phyloP scores from a whole-genome alignment of 92 coral and sea anemone genomes.

The Epizoanthus ramosus region DNA sequence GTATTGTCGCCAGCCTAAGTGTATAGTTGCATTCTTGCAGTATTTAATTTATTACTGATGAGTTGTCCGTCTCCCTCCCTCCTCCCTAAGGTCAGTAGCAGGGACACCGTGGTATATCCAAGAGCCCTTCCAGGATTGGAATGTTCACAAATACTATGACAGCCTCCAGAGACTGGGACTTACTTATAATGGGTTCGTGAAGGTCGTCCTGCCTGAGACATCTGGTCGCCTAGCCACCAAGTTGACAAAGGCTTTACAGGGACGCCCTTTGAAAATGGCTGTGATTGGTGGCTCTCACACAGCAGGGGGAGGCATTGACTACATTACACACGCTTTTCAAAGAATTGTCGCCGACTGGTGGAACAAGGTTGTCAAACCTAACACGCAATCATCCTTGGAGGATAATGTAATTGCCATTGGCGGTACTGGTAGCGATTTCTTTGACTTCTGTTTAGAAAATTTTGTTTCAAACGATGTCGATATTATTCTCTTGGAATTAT shows the following conservation, averaged over 20 bases:
- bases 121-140: slow-evolving; percentile 25
- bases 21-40: not conserved
- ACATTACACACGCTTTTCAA: slow-evolving; percentile 15
- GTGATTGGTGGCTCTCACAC: slow-evolving; percentile 44
- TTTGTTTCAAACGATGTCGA: slow-evolving; percentile 58
- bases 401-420: slow-evolving; percentile 56
- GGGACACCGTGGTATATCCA: slow-evolving; percentile 1
- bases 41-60: not conserved
- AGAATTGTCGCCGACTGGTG: slow-evolving; percentile 24
- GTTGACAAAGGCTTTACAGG: slow-evolving; percentile 27
- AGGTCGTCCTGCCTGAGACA: slow-evolving; percentile 19
- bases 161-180: slow-evolving; percentile 28
- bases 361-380: slow-evolving; percentile 19
- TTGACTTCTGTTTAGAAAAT: slow-evolving; percentile 70
- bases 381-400: slow-evolving; percentile 9
- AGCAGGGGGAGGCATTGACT: slow-evolving; percentile 32
- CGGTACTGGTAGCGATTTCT: slow-evolving; percentile 83
- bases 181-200: not conserved
- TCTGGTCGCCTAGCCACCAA: slow-evolving; percentile 37
- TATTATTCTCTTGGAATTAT: slow-evolving; percentile 63
- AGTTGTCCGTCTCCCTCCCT: too few relatives aligned
- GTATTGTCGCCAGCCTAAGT: too few relatives aligned
- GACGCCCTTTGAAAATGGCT: slow-evolving; percentile 29
- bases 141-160: slow-evolving; percentile 4
- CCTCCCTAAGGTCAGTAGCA: not conserved